Evolutionary conservation across 37 sponge, comb jelly and placozoan genomes (phyloP).

Genomic region (Dysidea cf. avara): DNA sequence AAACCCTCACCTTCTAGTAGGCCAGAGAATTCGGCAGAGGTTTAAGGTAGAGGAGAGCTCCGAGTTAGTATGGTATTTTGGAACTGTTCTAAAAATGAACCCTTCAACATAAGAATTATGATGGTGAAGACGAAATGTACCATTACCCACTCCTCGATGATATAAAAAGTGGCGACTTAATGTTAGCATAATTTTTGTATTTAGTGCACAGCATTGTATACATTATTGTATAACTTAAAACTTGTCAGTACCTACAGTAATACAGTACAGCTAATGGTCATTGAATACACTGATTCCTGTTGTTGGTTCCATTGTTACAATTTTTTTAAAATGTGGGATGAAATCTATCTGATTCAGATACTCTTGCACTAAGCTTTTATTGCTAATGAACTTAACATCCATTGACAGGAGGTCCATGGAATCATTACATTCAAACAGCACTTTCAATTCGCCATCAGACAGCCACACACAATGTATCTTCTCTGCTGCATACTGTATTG

Average conservation of each 20-base stretch:
- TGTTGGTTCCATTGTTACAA: slow-evolving; percentile 14
- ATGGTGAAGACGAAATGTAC: slow-evolving; percentile 28
- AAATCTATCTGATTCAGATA: slow-evolving; percentile 8
- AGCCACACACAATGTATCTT: slow-evolving; percentile 54
- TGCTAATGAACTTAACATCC: slow-evolving; percentile 6
- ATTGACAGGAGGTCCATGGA: background rate
- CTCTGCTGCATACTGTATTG: slow-evolving; percentile 24
- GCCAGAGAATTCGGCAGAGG: slow-evolving; percentile 11
- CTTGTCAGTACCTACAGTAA: too few relatives aligned
- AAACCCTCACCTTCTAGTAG: slow-evolving; percentile 16
- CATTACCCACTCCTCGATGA: slow-evolving; percentile 25
- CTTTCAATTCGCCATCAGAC: slow-evolving; percentile 46
- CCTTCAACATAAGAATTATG: slow-evolving; percentile 24
- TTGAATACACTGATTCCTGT: background rate
- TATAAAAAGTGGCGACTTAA: slow-evolving; percentile 27
- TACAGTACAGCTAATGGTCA: too few relatives aligned
- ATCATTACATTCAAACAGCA: slow-evolving; percentile 40
- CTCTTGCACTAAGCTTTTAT: slow-evolving; percentile 27
- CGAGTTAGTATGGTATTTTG: slow-evolving; percentile 31
- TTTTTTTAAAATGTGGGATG: slow-evolving; percentile 39
- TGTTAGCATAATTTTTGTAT: too few relatives aligned
- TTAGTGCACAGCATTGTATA: too few relatives aligned
- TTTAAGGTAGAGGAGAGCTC: slow-evolving; percentile 19
- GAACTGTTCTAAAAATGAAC: slow-evolving; percentile 6
- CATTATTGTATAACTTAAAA: too few relatives aligned